Conservation (phyloP, 2,113 vertebrate species). For the Silurus glanis region DNA sequence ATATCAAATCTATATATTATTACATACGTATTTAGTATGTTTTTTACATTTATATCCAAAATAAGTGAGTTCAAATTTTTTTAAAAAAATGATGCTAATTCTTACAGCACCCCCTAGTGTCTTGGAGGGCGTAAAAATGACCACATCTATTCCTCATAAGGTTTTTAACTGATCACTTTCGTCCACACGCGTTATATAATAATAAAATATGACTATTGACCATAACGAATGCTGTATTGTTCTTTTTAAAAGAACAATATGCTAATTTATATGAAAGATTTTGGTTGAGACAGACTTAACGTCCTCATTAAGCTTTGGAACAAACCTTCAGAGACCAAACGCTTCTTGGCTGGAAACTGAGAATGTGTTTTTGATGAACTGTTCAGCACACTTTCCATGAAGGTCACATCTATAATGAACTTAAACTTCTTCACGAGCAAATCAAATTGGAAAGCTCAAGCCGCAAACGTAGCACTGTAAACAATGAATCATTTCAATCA, state of each 20-base stretch:
- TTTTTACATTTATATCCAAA: not conserved
- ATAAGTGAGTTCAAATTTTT: not conserved
- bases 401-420: not conserved
- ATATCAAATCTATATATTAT: not conserved
- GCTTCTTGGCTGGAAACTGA: not conserved
- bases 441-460: not conserved
- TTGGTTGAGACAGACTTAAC: not conserved
- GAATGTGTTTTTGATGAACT: not conserved
- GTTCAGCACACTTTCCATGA: not conserved
- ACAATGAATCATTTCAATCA: not conserved
- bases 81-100: not conserved
- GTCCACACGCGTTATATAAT: no score
- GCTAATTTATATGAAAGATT: not conserved
- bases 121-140: not conserved
- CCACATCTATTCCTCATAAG: not conserved
- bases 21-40: not conserved
- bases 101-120: not conserved
- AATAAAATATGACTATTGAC: no score
- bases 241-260: not conserved
- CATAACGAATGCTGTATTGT: no score
- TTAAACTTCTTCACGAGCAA: not conserved
- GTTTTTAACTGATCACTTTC: not conserved
- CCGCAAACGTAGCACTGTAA: not conserved
- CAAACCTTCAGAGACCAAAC: not conserved
- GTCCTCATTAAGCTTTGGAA: not conserved